These are phyloP conservation scores for Antitype chi DNA, from an alignment of 2,888 invertebrate genomes.

Conservation along the genomic window DNA sequence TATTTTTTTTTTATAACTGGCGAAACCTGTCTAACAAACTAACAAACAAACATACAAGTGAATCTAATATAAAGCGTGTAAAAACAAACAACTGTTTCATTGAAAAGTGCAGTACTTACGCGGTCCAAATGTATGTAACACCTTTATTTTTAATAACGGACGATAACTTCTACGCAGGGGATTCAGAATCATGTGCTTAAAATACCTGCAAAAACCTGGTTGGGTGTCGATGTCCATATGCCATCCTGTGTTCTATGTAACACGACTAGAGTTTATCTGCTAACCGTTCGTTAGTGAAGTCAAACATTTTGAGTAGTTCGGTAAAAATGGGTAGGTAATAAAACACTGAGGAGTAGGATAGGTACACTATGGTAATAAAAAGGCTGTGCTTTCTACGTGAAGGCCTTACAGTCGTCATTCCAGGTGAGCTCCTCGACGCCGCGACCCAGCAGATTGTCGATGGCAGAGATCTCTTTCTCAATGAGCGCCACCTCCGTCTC, in stretches of 20 bases:
- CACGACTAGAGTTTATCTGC: neutral
- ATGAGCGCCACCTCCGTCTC: constrained; percentile 95
- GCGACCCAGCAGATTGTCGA: constrained; percentile 93
- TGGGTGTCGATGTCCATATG: neutral
- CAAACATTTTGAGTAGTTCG: neutral
- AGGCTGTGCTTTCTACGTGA: neutral
- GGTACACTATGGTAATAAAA: neutral
- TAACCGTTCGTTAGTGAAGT: neutral
- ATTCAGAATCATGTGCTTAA: neutral
- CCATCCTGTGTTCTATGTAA: neutral
- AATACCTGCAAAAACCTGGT: no score
- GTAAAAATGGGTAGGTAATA: neutral
- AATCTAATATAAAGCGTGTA: no score
- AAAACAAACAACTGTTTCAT: no score
- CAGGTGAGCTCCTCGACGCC: constrained; percentile 94
- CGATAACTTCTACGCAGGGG: no score
- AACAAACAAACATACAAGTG: no score
- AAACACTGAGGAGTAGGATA: neutral
- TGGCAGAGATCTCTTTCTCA: constrained; percentile 93
- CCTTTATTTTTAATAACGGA: no score
- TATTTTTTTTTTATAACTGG: no score
- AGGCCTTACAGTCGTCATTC: constrained; percentile 93
- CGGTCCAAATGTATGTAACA: no score
- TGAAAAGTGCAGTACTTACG: no score
- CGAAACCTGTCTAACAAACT: no score